Conservation (phyloP, 2,797 vertebrate genomes). For the Pipistrellus pygmaeus region DNA sequence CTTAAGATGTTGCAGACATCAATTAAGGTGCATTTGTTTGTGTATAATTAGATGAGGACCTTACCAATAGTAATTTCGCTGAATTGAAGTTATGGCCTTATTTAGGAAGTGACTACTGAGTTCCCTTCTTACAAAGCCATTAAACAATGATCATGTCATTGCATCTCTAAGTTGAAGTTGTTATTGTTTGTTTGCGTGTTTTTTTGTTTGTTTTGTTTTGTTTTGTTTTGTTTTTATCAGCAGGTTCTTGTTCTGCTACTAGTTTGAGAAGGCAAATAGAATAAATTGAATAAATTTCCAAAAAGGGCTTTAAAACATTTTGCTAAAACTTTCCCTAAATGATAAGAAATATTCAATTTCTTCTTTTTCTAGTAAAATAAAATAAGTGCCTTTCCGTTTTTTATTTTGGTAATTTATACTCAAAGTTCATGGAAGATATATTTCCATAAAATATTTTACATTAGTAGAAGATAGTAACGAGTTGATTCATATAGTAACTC, state of each 20-base stretch:
- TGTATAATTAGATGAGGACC: slow-evolving; percentile 46
- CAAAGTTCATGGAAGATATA: slow-evolving; percentile 39
- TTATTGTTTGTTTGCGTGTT: background rate
- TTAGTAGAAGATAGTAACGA: slow-evolving; percentile 65
- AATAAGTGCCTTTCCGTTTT: background rate
- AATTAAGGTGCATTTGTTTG: slow-evolving; percentile 66
- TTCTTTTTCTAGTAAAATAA: background rate
- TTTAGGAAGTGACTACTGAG: background rate
- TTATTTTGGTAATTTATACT: slow-evolving; percentile 53
- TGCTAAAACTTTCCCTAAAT: background rate
- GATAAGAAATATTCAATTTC: background rate
- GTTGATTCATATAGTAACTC: slow-evolving; percentile 78
- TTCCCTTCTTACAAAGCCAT: background rate
- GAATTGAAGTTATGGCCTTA: slow-evolving; percentile 39
- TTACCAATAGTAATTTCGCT: slow-evolving; percentile 41
- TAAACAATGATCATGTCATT: background rate
- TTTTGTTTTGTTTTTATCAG: background rate
- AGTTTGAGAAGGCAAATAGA: background rate
- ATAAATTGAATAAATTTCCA: slow-evolving; percentile 24
- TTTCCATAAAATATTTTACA: slow-evolving; percentile 63
- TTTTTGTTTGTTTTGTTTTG: background rate
- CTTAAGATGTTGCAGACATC: background rate
- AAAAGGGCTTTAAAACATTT: background rate
- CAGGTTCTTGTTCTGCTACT: slow-evolving; percentile 22
- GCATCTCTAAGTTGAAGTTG: background rate